Percentiles rank a stretch among this genome's conserved stretches.
phyloP scores from a whole-genome alignment of 2,113 vertebrate species.

The Sminthopsis crassicaudata region DNA sequence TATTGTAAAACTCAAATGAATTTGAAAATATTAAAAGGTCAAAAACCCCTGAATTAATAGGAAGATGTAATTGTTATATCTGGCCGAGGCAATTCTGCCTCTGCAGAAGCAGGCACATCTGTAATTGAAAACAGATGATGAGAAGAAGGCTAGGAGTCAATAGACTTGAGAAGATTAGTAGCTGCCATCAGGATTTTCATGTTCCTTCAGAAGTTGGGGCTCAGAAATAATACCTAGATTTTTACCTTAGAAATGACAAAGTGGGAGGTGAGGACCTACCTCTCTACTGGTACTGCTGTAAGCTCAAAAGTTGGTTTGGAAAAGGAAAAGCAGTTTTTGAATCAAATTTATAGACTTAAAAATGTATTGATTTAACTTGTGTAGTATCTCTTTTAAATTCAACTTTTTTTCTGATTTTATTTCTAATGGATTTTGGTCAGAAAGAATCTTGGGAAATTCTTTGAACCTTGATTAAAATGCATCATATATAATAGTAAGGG shows the following conservation, averaged over 20 bases:
- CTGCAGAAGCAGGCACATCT: neutral
- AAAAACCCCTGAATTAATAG: slow-evolving; percentile 16
- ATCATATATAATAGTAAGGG: slow-evolving; percentile 47
- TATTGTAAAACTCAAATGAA: slow-evolving; percentile 35
- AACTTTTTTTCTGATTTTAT: slow-evolving; percentile 17
- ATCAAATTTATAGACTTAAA: slow-evolving; percentile 50
- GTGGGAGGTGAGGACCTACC: neutral
- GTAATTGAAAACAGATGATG: slow-evolving; percentile 24
- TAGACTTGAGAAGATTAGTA: slow-evolving; percentile 36
- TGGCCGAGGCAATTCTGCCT: slow-evolving; percentile 17
- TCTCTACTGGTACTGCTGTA: slow-evolving; percentile 6
- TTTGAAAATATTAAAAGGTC: slow-evolving; percentile 46
- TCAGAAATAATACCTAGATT: slow-evolving; percentile 10
- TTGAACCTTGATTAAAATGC: slow-evolving; percentile 60
- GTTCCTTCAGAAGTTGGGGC: slow-evolving; percentile 6
- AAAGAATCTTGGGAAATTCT: slow-evolving; percentile 47
- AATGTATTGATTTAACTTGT: slow-evolving; percentile 21
- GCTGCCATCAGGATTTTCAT: neutral
- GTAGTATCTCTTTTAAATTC: slow-evolving; percentile 50
- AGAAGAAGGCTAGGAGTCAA: neutral
- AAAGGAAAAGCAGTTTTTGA: slow-evolving; percentile 29
- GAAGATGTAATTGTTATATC: slow-evolving; percentile 10
- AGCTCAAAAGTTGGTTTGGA: slow-evolving; percentile 44
- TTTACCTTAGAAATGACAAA: slow-evolving; percentile 49
- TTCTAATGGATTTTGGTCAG: slow-evolving; percentile 62